Percentiles rank a stretch among this genome's conserved stretches.
phyloP scores from a whole-genome alignment of 2,888 invertebrate genomes.

The Podabrus alpinus region DNA sequence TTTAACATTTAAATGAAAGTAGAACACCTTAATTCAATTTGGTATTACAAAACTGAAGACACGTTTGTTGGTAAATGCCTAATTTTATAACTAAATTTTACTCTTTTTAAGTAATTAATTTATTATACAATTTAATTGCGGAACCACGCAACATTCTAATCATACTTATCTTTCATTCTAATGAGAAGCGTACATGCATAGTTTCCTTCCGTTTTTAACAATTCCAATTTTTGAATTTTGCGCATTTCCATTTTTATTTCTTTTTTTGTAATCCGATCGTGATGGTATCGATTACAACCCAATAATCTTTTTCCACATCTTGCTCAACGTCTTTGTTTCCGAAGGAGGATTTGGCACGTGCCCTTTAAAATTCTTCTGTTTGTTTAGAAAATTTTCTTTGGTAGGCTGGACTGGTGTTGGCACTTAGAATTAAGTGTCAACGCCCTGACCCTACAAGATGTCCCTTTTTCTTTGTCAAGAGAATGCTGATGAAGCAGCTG shows the following conservation, averaged over 20 bases:
- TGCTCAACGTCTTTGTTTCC: neutral
- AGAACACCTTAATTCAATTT: constrained; percentile 4
- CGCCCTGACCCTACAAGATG: neutral
- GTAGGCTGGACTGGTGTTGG: too few relatives aligned
- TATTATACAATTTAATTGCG: constrained; percentile 2
- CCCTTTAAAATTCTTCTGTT: neutral
- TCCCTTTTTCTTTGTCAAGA: neutral
- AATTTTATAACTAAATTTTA: constrained; percentile 5
- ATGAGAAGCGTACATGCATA: neutral
- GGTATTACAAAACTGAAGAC: constrained; percentile 5
- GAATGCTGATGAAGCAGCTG: neutral
- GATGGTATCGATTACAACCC: neutral
- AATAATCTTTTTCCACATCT: neutral
- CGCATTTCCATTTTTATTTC: neutral
- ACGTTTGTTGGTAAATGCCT: constrained; percentile 3
- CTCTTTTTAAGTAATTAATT: neutral
- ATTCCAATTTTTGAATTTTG: neutral
- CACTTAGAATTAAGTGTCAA: neutral
- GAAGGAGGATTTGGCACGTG: neutral
- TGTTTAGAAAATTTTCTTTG: neutral
- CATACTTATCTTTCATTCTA: neutral
- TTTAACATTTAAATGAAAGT: constrained; percentile 4
- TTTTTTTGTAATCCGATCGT: too few relatives aligned
- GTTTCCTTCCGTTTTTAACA: neutral
- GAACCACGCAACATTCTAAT: neutral